Evolutionary conservation across 2,888 invertebrate genomes (phyloP).

Genomic region (Zygothrica quintamaculata): DNA sequence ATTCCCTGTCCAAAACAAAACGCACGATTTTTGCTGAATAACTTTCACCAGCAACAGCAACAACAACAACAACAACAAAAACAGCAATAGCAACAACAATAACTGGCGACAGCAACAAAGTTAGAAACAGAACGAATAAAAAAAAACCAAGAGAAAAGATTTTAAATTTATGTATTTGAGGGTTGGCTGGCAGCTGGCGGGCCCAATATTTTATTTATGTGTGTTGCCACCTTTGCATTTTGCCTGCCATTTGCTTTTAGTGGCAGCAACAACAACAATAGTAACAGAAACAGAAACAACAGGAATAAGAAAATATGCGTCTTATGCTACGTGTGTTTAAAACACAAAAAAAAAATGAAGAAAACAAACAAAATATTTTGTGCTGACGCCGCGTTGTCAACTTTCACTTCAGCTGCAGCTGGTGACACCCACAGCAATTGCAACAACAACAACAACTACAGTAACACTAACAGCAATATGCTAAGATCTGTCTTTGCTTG

Average conservation of each 20-base stretch:
- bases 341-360: slow-evolving; percentile 52
- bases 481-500: no score
- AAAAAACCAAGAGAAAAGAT: slow-evolving; percentile 35
- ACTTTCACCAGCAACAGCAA: slow-evolving; percentile 55
- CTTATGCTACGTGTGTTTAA: slow-evolving; percentile 63
- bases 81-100: slow-evolving; percentile 9
- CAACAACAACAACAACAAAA: slow-evolving; percentile 11
- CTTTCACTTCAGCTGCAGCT: slow-evolving; percentile 78
- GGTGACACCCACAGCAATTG: slow-evolving; percentile 40
- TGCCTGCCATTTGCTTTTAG: slow-evolving; percentile 65
- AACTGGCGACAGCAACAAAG: slow-evolving; percentile 11
- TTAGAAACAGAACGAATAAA: slow-evolving; percentile 20
- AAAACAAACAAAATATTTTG: no score
- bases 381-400: slow-evolving; percentile 77
- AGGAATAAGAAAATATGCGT: slow-evolving; percentile 36
- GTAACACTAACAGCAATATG: no score
- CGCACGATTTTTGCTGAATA: slow-evolving; percentile 71
- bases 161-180: slow-evolving; percentile 69
- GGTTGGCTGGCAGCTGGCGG: slow-evolving; percentile 42
- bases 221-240: slow-evolving; percentile 64
- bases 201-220: slow-evolving; percentile 77
- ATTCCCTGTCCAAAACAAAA: no score
- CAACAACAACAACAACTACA: slow-evolving; percentile 1
- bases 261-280: slow-evolving; percentile 40
- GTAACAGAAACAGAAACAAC: slow-evolving; percentile 42